Evolutionary conservation across 2,888 invertebrate species (phyloP).

Genomic region (Pseudococcus viburni): DNA sequence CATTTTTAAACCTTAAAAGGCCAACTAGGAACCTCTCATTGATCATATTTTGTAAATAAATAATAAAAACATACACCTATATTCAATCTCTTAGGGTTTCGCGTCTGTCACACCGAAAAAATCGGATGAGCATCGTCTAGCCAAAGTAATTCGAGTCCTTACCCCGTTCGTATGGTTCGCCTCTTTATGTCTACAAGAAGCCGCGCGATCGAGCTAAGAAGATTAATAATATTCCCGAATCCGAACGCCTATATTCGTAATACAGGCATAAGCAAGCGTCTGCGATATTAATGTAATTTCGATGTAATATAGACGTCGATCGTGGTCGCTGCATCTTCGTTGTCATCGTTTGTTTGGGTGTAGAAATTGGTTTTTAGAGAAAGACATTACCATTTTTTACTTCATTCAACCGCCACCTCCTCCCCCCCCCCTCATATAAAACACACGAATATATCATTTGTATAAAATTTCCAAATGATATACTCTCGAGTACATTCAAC

Average conservation of each 20-base stretch:
- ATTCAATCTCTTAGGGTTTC: not conserved
- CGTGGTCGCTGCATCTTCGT: not conserved
- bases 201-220: slow-evolving; percentile 39
- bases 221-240: slow-evolving; percentile 41
- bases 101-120: not conserved
- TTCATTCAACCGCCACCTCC: not conserved
- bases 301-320: slow-evolving; percentile 23
- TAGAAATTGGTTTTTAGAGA: not conserved
- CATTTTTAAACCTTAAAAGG: no score
- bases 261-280: not conserved
- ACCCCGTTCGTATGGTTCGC: not conserved
- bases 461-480: not conserved
- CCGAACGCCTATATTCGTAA: slow-evolving; percentile 12
- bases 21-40: no score
- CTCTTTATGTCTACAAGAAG: slow-evolving; percentile 27
- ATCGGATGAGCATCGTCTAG: slow-evolving; percentile 15
- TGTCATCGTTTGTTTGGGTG: slow-evolving; percentile 1
- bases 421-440: not conserved
- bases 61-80: no score
- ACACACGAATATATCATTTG: not conserved
- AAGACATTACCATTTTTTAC: not conserved
- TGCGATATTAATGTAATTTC: slow-evolving; percentile 49
- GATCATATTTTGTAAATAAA: no score
- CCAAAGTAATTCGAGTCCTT: slow-evolving; percentile 12
- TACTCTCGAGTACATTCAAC: not conserved